Conservation (phyloP, 2,113 vertebrate species). For the Sander lucioperca region DNA sequence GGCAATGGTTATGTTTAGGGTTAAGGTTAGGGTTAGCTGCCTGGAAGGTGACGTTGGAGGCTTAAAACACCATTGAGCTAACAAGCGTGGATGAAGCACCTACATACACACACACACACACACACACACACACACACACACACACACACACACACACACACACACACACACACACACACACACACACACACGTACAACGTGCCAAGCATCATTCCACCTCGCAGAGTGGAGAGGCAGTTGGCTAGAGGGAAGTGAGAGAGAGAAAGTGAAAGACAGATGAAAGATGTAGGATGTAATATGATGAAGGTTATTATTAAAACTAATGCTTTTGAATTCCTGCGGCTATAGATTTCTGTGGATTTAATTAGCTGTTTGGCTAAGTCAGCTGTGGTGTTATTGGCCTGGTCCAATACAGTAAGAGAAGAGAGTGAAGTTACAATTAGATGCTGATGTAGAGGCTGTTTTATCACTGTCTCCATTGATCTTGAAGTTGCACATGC, state of each 20-base stretch:
- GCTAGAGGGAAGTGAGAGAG: not conserved
- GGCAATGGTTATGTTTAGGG: no score
- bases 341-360: conserved; percentile 1
- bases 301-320: not conserved
- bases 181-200: conserved; percentile 8
- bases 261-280: not conserved
- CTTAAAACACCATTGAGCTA: no score
- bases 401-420: conserved; percentile 1
- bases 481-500: conserved; percentile 3
- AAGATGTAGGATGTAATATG: not conserved
- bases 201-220: conserved; percentile 49
- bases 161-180: no score
- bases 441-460: conserved; percentile 23
- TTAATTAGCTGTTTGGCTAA: conserved; percentile 1
- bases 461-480: conserved; percentile 23
- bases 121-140: no score
- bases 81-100: not conserved
- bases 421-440: conserved; percentile 13
- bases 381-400: conserved; percentile 25
- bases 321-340: not conserved
- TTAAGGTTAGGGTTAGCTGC: no score
- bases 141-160: no score
- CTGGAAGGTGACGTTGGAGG: no score
- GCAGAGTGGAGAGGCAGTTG: conserved; percentile 37
- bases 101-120: not conserved